A percentile compares a stretch with the other conserved stretches of the same genome.
Evolutionary conservation across 2,113 vertebrate species (phyloP).

Genomic region (Rhizomys pruinosus): DNA sequence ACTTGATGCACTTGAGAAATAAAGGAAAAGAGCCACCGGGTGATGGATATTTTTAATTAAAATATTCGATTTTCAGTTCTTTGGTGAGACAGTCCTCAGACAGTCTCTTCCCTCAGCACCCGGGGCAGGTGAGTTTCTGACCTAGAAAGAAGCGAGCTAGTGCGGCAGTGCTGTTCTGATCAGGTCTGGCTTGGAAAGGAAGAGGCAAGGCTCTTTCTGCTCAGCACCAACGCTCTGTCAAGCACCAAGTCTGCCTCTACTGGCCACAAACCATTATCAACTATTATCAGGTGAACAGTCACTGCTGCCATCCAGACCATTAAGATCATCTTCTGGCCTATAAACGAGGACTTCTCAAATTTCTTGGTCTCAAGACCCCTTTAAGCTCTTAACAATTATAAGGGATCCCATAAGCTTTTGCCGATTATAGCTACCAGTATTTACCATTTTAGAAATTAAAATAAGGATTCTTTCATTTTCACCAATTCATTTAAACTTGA

Average conservation of each 20-base stretch:
- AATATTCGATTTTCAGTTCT: neutral
- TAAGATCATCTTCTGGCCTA: neutral
- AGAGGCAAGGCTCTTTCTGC: neutral
- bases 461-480: neutral
- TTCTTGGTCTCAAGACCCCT: neutral
- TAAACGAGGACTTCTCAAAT: conserved; percentile 2
- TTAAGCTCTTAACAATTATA: neutral
- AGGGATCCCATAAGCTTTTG: neutral
- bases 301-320: neutral
- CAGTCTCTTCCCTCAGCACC: neutral
- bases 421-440: neutral
- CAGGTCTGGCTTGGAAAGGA: neutral
- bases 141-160: neutral
- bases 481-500: conserved; percentile 26
- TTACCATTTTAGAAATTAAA: neutral
- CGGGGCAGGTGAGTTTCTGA: neutral
- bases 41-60: conserved; percentile 64
- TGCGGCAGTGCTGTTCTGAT: neutral
- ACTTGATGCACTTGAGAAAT: neutral
- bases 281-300: too few species aligned
- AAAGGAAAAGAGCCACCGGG: neutral
- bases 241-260: neutral
- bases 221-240: neutral
- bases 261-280: neutral
- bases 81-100: neutral